These are phyloP conservation scores for Oscheius sp. DNA, from an alignment of 2,888 invertebrate species.

Conservation along the genomic window DNA sequence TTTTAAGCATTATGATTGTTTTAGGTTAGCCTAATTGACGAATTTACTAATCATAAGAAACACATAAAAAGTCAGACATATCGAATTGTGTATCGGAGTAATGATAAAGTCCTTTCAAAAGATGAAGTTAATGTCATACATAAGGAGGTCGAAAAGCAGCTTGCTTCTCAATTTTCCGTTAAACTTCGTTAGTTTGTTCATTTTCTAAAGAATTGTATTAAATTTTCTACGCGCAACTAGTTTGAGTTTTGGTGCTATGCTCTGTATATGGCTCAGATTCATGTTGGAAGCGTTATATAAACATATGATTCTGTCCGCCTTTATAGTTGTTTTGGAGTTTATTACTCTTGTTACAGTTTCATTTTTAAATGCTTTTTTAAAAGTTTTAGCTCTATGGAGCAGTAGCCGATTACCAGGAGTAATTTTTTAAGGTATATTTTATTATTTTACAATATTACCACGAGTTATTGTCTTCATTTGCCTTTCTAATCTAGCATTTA, in stretches of 20 bases:
- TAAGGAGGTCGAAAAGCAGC: conserved; percentile 55
- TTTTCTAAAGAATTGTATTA: too few relatives aligned
- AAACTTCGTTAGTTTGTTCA: conserved; percentile 34
- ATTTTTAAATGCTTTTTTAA: too few relatives aligned
- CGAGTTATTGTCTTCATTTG: too few relatives aligned
- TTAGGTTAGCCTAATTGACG: conserved; percentile 77
- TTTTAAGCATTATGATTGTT: conserved; percentile 4
- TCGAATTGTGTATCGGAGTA: conserved; percentile 86
- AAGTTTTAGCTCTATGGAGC: too few relatives aligned
- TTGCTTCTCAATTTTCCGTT: conserved; percentile 51
- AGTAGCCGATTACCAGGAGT: not conserved
- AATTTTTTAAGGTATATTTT: not conserved
- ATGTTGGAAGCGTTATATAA: too few relatives aligned
- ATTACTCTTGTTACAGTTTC: too few relatives aligned
- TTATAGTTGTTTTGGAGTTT: too few relatives aligned
- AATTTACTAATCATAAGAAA: conserved; percentile 85
- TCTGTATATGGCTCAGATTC: too few relatives aligned
- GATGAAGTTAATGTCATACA: conserved; percentile 75
- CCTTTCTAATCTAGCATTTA: too few relatives aligned
- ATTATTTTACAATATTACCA: not conserved
- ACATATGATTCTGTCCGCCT: too few relatives aligned
- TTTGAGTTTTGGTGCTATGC: too few relatives aligned
- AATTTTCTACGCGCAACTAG: too few relatives aligned
- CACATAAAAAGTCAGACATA: conserved; percentile 87
- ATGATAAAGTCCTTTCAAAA: conserved; percentile 87